Evolutionary conservation across 2,797 vertebrate genomes (phyloP), one percentile per base, ranked within the genome.

Genomic region (Acanthopagrus latus): DNA sequence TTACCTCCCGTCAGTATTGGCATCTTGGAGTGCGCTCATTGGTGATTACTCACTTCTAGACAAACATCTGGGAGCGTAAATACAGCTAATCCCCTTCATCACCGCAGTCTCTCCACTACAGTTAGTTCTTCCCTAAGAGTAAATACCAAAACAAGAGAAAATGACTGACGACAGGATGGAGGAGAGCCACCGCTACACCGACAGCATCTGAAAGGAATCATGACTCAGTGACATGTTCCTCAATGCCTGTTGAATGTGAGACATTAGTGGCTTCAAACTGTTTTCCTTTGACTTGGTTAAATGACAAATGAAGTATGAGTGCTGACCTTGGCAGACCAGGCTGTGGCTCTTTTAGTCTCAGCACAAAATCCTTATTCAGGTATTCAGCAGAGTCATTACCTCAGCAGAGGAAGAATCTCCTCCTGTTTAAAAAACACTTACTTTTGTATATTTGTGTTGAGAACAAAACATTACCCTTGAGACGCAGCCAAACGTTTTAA

Each of bases 11-110:
- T 64, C 64, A 82, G 90, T 86, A 84, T 64, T 65, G 82, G 79
- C 84, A 85, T 90, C 85, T 82, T 76, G 82, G 83, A 88, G 83
- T 72, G 46, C 60, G 54, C 76, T 88, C 64, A 58, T 54, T 82
- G 83, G 77, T 84, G 84, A 91, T 92, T 89, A 92, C 79, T 88
- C 76, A 69, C 82, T 86, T 77, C 77, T 70, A 90, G 84, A 91
- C 87, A 90, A 91, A 93, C 89, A 90, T 88, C 89, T 90, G 81
- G 84, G 78, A 93, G 88, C 65, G 51, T 92, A 85, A 91, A 93
- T 90, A 91, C 75, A 69, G 78, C 83, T 91, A 85, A 92, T 90
- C 89, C 89, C 56, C 86, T 79, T 84, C 83, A 87, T 86, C 89
- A 58, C 86, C 52, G 12, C 80, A 55, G 70, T 74, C 64, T 75